Evolutionary conservation across 2,797 vertebrate genomes (phyloP).

Genomic region (Acestrorhynchus altus): DNA sequence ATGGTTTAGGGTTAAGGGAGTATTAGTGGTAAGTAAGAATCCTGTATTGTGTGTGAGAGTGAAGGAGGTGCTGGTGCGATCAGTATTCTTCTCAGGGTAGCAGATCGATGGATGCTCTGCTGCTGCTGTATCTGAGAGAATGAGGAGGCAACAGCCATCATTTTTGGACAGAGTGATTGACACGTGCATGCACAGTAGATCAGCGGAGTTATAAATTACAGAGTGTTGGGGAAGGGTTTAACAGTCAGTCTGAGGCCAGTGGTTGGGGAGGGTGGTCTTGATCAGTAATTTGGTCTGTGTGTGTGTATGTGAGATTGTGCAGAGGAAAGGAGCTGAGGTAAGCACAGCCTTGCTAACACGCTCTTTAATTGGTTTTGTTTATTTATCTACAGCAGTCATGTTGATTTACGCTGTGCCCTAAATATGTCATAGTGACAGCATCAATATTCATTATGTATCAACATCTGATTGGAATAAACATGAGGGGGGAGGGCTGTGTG

Average conservation of each 20-base stretch:
- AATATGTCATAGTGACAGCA: conserved; percentile 48
- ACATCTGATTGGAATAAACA: conserved; percentile 23
- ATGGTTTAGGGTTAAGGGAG: conserved; percentile 57
- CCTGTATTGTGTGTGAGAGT: conserved; percentile 46
- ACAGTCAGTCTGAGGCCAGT: conserved; percentile 45
- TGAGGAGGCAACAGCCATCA: conserved; percentile 63
- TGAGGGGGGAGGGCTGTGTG: conserved; percentile 30
- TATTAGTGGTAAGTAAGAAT: conserved; percentile 49
- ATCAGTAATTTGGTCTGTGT: conserved; percentile 30
- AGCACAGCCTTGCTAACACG: conserved; percentile 43
- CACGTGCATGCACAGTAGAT: conserved; percentile 52
- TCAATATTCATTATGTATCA: conserved; percentile 49
- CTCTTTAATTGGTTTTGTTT: conserved; percentile 61
- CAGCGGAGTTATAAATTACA: conserved; percentile 63
- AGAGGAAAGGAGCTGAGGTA: conserved; percentile 57
- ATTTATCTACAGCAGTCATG: conserved; percentile 59
- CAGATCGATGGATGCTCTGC: conserved; percentile 62
- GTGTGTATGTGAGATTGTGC: conserved; percentile 15
- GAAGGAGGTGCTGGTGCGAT: conserved; percentile 42
- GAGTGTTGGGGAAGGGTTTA: conserved; percentile 30
- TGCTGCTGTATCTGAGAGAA: conserved; percentile 67
- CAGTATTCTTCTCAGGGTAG: conserved; percentile 64
- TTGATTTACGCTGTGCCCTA: conserved; percentile 45
- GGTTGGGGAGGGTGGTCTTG: conserved; percentile 21
- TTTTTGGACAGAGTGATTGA: conserved; percentile 57